Evolutionary conservation across 92 coral and sea anemone species (phyloP).

Genomic region (Chrysogorgia sp.): DNA sequence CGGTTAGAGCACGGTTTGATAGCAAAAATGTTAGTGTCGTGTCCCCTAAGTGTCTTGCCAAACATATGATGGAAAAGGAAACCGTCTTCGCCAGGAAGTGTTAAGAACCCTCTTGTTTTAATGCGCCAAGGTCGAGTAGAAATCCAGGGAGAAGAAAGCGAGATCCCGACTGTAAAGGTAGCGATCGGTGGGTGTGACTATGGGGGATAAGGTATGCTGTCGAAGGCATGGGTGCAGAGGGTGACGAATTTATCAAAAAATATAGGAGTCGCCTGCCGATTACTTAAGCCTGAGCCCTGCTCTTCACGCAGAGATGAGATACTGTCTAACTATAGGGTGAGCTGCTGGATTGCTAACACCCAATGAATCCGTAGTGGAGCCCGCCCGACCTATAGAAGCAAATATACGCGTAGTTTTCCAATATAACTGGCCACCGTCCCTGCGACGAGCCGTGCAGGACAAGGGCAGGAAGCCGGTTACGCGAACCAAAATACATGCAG

Average conservation of each 20-base stretch:
- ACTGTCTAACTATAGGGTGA: slow-evolving; percentile 37
- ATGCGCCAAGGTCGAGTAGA: slow-evolving; percentile 42
- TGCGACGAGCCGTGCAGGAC: slow-evolving; percentile 62
- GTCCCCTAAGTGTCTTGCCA: neutral
- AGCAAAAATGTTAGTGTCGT: slow-evolving; percentile 14
- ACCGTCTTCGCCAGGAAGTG: slow-evolving; percentile 26
- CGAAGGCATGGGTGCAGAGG: no score
- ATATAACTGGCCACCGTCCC: slow-evolving; percentile 55
- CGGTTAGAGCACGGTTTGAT: slow-evolving; percentile 8
- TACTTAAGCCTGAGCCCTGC: slow-evolving; percentile 51
- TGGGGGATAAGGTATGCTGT: slow-evolving; percentile 14
- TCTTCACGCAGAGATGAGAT: slow-evolving; percentile 32
- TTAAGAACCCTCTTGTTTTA: slow-evolving; percentile 17
- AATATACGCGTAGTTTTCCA: no score
- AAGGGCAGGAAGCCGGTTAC: slow-evolving; percentile 30
- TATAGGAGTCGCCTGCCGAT: slow-evolving; percentile 62
- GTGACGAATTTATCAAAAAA: slow-evolving; percentile 35
- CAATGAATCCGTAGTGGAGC: no score
- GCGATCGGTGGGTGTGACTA: slow-evolving; percentile 36
- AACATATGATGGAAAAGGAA: no score
- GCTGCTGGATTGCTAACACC: slow-evolving; percentile 47
- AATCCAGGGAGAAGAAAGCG: slow-evolving; percentile 40
- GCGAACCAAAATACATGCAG: slow-evolving; percentile 45
- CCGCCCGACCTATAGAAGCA: no score
- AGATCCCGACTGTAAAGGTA: slow-evolving; percentile 52